phyloP scores from a whole-genome alignment of 2,797 vertebrate genomes.

The Mareca strepera region DNA sequence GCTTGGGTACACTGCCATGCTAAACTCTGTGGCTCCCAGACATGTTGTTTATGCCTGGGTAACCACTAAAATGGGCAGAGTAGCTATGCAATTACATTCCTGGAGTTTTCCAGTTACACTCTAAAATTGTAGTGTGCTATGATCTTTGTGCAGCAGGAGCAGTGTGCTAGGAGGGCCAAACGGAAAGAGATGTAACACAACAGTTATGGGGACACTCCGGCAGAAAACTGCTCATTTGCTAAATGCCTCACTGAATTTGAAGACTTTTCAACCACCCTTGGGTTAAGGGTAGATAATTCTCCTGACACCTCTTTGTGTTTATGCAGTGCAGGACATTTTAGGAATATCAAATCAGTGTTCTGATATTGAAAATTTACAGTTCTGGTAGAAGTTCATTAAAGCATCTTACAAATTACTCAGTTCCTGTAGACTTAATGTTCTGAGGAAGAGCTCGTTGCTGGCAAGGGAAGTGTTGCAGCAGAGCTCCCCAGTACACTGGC shows the following conservation, averaged over 20 bases:
- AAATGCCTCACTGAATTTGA: too few relatives aligned
- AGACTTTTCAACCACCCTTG: background rate
- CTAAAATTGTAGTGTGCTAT: background rate
- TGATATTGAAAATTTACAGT: background rate
- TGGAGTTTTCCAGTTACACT: background rate
- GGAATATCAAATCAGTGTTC: background rate
- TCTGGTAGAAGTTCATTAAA: slow-evolving; percentile 25
- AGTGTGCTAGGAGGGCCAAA: background rate
- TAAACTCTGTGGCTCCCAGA: background rate
- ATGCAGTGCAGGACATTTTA: background rate
- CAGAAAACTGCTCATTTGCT: background rate
- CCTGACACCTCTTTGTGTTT: background rate
- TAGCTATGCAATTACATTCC: background rate
- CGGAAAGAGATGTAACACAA: background rate
- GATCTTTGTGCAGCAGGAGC: background rate
- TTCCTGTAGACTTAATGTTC: slow-evolving; percentile 29
- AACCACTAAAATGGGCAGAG: background rate
- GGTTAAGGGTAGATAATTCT: background rate
- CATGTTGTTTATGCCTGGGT: background rate
- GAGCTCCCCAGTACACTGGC: background rate
- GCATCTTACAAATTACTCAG: background rate
- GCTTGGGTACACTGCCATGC: background rate
- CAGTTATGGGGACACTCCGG: background rate
- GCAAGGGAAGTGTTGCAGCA: slow-evolving; percentile 3
- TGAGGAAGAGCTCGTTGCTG: background rate